Conservation (phyloP, 2,888 invertebrate genomes). For the Allygus modestus region DNA sequence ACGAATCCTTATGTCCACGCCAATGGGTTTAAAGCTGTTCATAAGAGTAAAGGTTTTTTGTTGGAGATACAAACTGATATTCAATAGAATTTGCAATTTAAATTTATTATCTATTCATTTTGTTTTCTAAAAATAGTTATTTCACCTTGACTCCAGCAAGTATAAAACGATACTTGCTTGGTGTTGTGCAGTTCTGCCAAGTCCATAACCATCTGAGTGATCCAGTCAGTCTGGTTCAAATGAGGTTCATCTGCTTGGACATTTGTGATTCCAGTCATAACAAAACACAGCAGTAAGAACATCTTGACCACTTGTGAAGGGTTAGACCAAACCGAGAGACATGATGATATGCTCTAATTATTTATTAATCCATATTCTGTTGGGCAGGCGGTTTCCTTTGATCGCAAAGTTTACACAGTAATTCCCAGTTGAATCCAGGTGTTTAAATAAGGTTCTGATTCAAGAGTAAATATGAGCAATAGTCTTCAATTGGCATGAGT, state of each 20-base stretch:
- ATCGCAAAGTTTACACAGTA: not conserved
- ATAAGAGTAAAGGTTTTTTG: too few relatives aligned
- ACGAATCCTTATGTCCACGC: not conserved
- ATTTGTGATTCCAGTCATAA: not conserved
- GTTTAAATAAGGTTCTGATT: not conserved
- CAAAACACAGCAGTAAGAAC: not conserved
- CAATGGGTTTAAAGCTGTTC: not conserved
- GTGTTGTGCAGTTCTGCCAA: conserved; percentile 19
- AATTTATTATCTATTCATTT: too few relatives aligned
- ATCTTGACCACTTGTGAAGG: not conserved
- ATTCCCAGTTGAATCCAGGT: not conserved
- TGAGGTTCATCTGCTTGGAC: not conserved
- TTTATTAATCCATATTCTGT: not conserved
- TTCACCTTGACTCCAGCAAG: conserved; percentile 43
- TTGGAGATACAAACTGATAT: too few relatives aligned
- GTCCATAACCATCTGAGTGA: not conserved
- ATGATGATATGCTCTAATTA: not conserved
- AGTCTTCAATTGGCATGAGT: too few relatives aligned
- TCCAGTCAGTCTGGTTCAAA: conserved; percentile 26
- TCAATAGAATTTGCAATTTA: too few relatives aligned
- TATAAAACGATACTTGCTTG: conserved; percentile 15
- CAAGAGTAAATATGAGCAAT: too few relatives aligned
- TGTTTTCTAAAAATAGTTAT: too few relatives aligned
- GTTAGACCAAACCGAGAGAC: not conserved
- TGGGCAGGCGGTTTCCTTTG: not conserved